phyloP scores from a whole-genome alignment of 2,797 vertebrate species.

The Taeniopygia guttata region DNA sequence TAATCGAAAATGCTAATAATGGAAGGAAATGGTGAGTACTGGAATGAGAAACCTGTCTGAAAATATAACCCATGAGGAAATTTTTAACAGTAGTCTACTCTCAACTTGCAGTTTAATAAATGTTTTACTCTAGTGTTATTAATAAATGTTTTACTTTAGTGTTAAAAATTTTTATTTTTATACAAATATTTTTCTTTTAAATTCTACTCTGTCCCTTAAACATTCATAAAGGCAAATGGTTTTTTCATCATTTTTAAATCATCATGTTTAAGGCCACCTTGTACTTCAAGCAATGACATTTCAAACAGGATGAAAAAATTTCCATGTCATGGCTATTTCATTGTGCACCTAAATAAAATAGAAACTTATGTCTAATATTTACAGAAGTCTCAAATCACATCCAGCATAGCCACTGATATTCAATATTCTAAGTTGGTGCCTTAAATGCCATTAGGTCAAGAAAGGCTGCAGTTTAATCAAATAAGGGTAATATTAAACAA shows the following conservation, averaged over 20 bases:
- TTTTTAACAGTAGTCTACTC: neutral
- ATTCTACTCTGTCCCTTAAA: neutral
- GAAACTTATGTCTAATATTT: neutral
- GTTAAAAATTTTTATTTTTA: neutral
- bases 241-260: neutral
- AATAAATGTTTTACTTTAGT: neutral
- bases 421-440: neutral
- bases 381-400: neutral
- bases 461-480: neutral
- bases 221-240: neutral
- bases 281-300: neutral
- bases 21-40: neutral
- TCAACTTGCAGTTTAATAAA: neutral
- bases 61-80: neutral
- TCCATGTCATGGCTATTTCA: neutral
- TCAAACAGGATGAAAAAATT: neutral
- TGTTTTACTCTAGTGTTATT: neutral
- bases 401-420: neutral
- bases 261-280: neutral
- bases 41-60: neutral
- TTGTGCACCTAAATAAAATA: neutral
- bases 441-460: neutral
- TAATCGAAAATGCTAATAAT: neutral
- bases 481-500: neutral
- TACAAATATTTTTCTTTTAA: neutral